A percentile compares a stretch with the other conserved stretches of the same genome.
Conservation (phyloP, 2,888 invertebrate species). For the Phyllotreta striolata region DNA sequence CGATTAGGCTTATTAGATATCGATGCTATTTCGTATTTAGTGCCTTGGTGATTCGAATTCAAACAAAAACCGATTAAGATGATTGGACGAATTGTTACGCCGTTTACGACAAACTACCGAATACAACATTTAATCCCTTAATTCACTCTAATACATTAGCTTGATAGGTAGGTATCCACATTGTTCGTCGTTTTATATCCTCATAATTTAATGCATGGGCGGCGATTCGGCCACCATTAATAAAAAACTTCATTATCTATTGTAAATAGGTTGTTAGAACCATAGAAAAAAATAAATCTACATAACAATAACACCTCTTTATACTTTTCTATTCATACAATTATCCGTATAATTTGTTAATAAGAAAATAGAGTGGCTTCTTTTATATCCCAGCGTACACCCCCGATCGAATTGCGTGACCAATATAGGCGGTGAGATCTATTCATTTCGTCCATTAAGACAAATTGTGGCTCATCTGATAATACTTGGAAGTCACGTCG, state of each 20-base stretch:
- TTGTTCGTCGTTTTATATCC: constrained; percentile 32
- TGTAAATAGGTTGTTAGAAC: too few relatives aligned
- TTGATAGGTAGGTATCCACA: constrained; percentile 27
- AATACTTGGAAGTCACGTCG: constrained; percentile 42
- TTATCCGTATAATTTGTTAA: too few relatives aligned
- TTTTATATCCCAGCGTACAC: not conserved
- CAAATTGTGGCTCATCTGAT: constrained; percentile 39
- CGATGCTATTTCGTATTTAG: not conserved
- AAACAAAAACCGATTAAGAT: constrained; percentile 16
- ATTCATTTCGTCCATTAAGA: constrained; percentile 40
- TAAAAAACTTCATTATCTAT: too few relatives aligned
- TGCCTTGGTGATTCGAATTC: constrained; percentile 8
- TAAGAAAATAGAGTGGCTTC: too few relatives aligned
- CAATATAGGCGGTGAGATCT: constrained; percentile 36
- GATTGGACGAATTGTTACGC: constrained; percentile 9
- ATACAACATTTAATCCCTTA: constrained; percentile 27
- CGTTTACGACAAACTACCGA: constrained; percentile 8
- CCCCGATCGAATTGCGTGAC: constrained; percentile 29
- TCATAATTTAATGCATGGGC: constrained; percentile 29
- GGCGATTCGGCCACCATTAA: not conserved
- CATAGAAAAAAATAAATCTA: too few relatives aligned
- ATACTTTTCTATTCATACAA: too few relatives aligned
- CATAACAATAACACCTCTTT: not conserved
- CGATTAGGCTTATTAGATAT: too few relatives aligned
- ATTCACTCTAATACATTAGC: constrained; percentile 42